phyloP scores from a whole-genome alignment of 2,888 invertebrate genomes.

The Coronaproctus castanopsis region DNA sequence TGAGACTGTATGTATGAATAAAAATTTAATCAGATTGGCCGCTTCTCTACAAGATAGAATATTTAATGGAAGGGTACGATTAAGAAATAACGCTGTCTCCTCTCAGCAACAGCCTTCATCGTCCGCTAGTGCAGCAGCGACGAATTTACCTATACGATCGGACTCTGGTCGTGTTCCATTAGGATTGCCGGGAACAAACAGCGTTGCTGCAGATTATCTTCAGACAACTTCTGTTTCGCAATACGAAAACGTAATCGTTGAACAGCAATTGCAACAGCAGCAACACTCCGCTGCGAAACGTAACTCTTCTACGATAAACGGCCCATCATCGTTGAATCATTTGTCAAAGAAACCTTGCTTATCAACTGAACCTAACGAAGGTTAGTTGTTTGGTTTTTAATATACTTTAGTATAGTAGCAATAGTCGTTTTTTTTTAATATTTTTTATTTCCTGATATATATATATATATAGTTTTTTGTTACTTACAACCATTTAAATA shows the following conservation, averaged over 20 bases:
- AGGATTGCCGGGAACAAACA: not conserved
- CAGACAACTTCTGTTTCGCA: too few species aligned
- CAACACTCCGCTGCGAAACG: not conserved
- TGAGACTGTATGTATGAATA: not conserved
- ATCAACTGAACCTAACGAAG: not conserved
- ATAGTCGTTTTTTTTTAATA: too few species aligned
- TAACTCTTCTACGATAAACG: not conserved
- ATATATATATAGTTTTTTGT: too few species aligned
- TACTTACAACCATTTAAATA: too few species aligned
- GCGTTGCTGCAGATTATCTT: too few species aligned
- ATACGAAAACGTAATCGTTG: too few species aligned
- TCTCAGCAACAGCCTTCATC: conserved; percentile 20
- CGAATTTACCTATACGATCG: conserved; percentile 14
- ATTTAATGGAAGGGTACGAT: conserved; percentile 38
- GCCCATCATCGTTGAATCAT: too few species aligned
- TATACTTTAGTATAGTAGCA: too few species aligned
- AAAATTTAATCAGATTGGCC: conserved; percentile 35
- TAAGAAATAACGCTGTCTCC: conserved; percentile 12
- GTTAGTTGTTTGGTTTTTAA: not conserved
- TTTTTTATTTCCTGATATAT: too few species aligned
- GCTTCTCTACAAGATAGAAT: conserved; percentile 64
- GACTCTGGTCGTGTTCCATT: not conserved
- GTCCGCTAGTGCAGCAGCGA: conserved; percentile 18
- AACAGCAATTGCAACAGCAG: too few species aligned
- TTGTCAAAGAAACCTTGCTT: not conserved